Conservation (phyloP, 2,113 vertebrate genomes). For the Hippocampus barbouri region DNA sequence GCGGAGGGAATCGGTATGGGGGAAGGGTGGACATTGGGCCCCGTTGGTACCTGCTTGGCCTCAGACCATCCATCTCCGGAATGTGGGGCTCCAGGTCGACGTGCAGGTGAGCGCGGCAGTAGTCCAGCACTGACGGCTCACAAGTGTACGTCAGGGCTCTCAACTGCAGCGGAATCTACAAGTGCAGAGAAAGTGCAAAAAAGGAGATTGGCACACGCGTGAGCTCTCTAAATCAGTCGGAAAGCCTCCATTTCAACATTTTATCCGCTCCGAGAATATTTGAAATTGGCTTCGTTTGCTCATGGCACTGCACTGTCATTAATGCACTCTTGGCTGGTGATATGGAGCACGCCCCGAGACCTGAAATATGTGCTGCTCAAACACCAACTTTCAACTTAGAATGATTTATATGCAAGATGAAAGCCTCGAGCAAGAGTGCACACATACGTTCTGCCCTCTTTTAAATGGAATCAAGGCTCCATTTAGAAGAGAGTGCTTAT, state of each 20-base stretch:
- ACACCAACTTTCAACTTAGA: constrained; percentile 50
- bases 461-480: constrained; percentile 72
- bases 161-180: constrained; percentile 62
- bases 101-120: constrained; percentile 66
- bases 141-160: constrained; percentile 66
- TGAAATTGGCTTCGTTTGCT: constrained; percentile 52
- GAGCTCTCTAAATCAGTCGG: constrained; percentile 22
- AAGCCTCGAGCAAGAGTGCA: constrained; percentile 65
- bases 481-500: constrained; percentile 73
- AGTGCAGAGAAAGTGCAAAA: constrained; percentile 15
- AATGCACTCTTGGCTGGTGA: constrained; percentile 50
- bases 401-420: constrained; percentile 71
- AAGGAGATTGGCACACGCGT: constrained; percentile 13
- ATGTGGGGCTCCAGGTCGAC: constrained; percentile 49
- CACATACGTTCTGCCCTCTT: constrained; percentile 66
- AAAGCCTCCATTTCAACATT: constrained; percentile 28
- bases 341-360: constrained; percentile 53
- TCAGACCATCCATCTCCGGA: constrained; percentile 47
- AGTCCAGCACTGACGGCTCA: constrained; percentile 67
- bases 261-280: constrained; percentile 37
- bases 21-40: constrained; percentile 52
- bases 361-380: constrained; percentile 53
- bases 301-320: constrained; percentile 41
- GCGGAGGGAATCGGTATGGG: constrained; percentile 53
- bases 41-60: constrained; percentile 43